Conservation (phyloP, 2,888 invertebrate genomes). For the Elegia similella region DNA sequence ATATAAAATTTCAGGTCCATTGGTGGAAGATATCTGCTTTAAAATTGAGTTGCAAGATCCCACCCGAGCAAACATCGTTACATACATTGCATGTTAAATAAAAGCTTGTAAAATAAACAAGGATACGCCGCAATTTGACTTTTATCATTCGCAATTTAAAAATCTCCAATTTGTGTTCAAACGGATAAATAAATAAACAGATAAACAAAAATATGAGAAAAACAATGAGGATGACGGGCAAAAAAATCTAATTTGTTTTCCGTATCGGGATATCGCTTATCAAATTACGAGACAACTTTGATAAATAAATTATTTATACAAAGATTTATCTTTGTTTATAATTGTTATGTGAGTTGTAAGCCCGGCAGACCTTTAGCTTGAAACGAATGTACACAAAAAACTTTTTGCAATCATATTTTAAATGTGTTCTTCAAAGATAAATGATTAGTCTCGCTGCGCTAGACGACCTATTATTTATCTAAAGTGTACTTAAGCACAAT, state of each 20-base stretch:
- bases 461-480: too few relatives aligned
- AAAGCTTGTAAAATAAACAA: slow-evolving; percentile 5
- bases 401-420: too few relatives aligned
- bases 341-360: neutral
- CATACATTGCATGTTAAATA: too few relatives aligned
- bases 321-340: neutral
- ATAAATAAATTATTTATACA: neutral
- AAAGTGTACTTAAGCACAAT: too few relatives aligned
- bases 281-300: slow-evolving; percentile 3
- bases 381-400: too few relatives aligned
- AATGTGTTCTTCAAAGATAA: too few relatives aligned
- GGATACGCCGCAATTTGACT: neutral
- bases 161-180: neutral
- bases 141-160: neutral
- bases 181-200: neutral
- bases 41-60: too few relatives aligned
- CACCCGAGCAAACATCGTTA: too few relatives aligned
- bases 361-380: too few relatives aligned
- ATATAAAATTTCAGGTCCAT: too few relatives aligned
- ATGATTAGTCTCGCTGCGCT: too few relatives aligned
- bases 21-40: too few relatives aligned
- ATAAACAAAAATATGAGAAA: slow-evolving; percentile 1
- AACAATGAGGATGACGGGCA: neutral
- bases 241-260: slow-evolving; percentile 7
- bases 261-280: slow-evolving; percentile 2